Evolutionary conservation across 2,797 vertebrate species (phyloP).

Genomic region (Borostomias antarcticus): DNA sequence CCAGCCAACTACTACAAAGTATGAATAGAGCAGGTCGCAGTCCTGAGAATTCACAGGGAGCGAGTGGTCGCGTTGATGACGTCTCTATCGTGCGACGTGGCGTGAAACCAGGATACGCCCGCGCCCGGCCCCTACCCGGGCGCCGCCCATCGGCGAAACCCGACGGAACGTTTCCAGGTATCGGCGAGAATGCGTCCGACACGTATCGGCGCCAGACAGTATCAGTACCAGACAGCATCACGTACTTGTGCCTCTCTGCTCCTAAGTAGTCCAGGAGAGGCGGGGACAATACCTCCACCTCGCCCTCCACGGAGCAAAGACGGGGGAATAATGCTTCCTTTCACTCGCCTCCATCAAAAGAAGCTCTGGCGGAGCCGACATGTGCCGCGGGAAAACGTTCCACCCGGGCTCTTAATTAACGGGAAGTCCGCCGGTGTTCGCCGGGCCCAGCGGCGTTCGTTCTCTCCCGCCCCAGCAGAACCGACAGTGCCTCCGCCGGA

Average conservation of each 20-base stretch:
- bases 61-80: too few species aligned
- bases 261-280: neutral
- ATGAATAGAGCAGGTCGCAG: neutral
- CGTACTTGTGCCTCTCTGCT: neutral
- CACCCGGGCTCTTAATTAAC: constrained; percentile 15
- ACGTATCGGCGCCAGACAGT: too few species aligned
- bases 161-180: too few species aligned
- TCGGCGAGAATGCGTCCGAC: too few species aligned
- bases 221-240: neutral
- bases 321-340: neutral
- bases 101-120: too few species aligned
- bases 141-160: too few species aligned
- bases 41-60: too few species aligned
- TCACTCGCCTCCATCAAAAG: neutral
- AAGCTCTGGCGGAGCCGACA: neutral
- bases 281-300: too few species aligned
- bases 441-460: neutral
- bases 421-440: neutral
- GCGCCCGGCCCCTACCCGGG: too few species aligned
- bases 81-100: too few species aligned
- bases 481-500: neutral
- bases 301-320: neutral
- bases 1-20: too few species aligned
- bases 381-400: neutral
- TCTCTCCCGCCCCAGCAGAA: neutral